Evolutionary conservation across 2,113 vertebrate genomes (phyloP), one percentile per base, ranked within the genome.

Genomic region (Larimichthys polyactis): DNA sequence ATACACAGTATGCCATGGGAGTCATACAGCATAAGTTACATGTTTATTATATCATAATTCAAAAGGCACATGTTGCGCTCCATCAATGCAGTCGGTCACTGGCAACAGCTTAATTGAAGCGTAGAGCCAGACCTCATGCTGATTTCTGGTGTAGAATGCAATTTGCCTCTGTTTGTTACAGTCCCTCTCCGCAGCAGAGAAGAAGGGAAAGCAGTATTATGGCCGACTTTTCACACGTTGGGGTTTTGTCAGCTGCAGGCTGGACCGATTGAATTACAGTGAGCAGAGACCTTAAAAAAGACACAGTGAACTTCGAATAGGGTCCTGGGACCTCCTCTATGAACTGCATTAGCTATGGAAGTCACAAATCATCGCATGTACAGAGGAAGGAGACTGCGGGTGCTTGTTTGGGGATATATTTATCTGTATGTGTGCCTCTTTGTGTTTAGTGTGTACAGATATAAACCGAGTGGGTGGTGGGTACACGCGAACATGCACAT

Each of bases 381-480:
- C 75, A 73, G 48, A 57, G 69, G 74, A 72, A 67, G 76, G 82
- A 72, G 76, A 60, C 83, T 60, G 75, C 10, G 68, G 72, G 75
- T 69, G 85, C 82, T 78, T 59, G 11, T 79, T 85, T 77, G 54
- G 85, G 76, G 71, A 87, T 87, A 91, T 91, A 87, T 90, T 88
- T 78, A 85, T 91, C 78, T 76, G 78, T 71, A 54, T 86, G 86
- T 79, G 74, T 78, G 85, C 67, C 68, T 81, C 48, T 82, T 46
- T 64, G 69, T 87, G 71, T 80, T 44, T 82, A 87, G 81, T 84
- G 78, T 83, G 65, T 80, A 76, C 81, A 81, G 75, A 87, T 87
- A 75, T 84, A 87, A 87, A 89, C 90, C 57, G 71, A 87, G 85
- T 91, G 91, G 93, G 90, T 92, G 91, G 92, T 91, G 91, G 81